Evolutionary conservation across 30 jellyfish, hydroid and myxozoan genomes (phyloP).

Genomic region (Rhopilema esculentum): DNA sequence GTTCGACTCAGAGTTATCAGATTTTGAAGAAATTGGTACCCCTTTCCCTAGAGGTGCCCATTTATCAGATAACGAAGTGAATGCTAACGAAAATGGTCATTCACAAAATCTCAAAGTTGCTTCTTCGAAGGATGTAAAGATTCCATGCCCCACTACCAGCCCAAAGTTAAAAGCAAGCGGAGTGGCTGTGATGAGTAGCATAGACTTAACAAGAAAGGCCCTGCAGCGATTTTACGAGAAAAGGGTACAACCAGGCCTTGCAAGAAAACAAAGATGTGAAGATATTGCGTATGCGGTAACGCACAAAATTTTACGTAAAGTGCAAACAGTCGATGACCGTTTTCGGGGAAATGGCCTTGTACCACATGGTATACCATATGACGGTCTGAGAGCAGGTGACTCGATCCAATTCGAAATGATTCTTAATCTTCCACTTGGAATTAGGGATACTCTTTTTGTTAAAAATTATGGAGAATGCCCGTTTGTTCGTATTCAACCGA

Average conservation of each 20-base stretch:
- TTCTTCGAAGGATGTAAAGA: neutral
- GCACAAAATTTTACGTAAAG: constrained; percentile 79
- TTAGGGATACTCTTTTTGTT: constrained; percentile 57
- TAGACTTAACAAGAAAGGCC: neutral
- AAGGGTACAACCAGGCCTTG: constrained; percentile 58
- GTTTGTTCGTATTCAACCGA: constrained; percentile 69
- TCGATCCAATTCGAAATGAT: constrained; percentile 79
- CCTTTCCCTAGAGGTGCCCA: constrained; percentile 68
- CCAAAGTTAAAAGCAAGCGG: neutral
- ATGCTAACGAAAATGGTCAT: neutral
- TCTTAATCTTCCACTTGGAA: constrained; percentile 64
- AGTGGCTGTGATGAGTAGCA: neutral
- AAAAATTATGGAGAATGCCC: constrained; percentile 44
- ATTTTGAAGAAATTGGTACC: constrained; percentile 55
- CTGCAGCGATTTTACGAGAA: constrained; percentile 57
- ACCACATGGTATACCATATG: constrained; percentile 86
- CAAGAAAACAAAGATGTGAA: constrained; percentile 69
- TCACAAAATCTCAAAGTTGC: neutral
- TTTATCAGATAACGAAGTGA: constrained; percentile 47
- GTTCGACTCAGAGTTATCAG: constrained; percentile 67
- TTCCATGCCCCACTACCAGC: neutral
- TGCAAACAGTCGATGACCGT: constrained; percentile 81
- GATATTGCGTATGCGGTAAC: constrained; percentile 79
- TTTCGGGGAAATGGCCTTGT: constrained; percentile 78
- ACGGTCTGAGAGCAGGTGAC: constrained; percentile 73